Percentiles rank a stretch among this genome's conserved stretches.
phyloP scores from a whole-genome alignment of 2,797 vertebrate species.

The Acipenser ruthenus region DNA sequence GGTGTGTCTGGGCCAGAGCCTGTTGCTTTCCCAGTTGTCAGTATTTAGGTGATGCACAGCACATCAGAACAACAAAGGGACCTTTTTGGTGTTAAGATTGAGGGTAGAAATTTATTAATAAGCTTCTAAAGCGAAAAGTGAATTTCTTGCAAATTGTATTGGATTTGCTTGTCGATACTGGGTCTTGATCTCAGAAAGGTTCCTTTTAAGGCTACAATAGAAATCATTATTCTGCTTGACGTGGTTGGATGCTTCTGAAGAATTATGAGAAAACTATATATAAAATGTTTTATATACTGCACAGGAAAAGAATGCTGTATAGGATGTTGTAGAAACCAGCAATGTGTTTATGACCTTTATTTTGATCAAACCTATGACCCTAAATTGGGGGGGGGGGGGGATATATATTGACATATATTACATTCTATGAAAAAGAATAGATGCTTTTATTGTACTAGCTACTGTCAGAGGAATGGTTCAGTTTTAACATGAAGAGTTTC shows the following conservation, averaged over 20 bases:
- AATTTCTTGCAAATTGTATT: too few species aligned
- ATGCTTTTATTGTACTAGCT: slow-evolving; percentile 15
- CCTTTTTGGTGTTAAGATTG: neutral
- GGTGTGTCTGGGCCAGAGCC: slow-evolving; percentile 63
- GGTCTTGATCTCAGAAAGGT: slow-evolving; percentile 4
- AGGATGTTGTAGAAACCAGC: slow-evolving; percentile 65
- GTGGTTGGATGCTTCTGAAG: slow-evolving; percentile 11
- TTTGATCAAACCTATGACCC: slow-evolving; percentile 17
- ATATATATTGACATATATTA: slow-evolving; percentile 14
- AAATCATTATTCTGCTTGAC: neutral
- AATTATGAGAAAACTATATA: slow-evolving; percentile 8
- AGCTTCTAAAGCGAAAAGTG: too few species aligned
- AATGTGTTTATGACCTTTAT: slow-evolving; percentile 45
- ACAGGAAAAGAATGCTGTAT: slow-evolving; percentile 39
- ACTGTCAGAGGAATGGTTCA: slow-evolving; percentile 7
- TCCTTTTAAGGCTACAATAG: neutral
- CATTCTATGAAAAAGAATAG: slow-evolving; percentile 2
- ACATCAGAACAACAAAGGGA: neutral
- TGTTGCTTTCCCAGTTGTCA: slow-evolving; percentile 55
- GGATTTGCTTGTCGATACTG: neutral
- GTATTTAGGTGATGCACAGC: slow-evolving; percentile 18
- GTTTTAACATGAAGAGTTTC: slow-evolving; percentile 10
- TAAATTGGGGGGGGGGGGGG: slow-evolving; percentile 7
- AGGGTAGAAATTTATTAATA: neutral
- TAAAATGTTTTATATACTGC: neutral